Conservation (phyloP, 92 coral and sea anemone genomes). For the Actinostola sp. region DNA sequence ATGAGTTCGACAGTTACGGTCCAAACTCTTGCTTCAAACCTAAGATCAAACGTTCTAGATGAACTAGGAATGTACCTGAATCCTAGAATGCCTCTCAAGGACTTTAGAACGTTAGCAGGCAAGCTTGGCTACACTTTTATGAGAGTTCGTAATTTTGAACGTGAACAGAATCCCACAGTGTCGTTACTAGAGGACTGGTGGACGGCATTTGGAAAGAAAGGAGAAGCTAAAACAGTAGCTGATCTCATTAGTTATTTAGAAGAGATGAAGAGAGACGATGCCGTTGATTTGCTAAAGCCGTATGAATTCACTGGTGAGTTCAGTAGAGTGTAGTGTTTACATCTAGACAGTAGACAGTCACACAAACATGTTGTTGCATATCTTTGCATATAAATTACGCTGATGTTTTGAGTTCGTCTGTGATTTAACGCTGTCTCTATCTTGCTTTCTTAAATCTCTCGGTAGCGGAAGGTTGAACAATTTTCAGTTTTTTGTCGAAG, state of each 20-base stretch:
- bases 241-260: slow-evolving; percentile 58
- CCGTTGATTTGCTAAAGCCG: slow-evolving; percentile 75
- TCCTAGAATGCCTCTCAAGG: slow-evolving; percentile 81
- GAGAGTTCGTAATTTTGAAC: slow-evolving; percentile 70
- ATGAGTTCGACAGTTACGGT: slow-evolving; percentile 32
- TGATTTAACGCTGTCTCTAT: too few relatives aligned
- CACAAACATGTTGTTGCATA: too few relatives aligned
- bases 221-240: slow-evolving; percentile 79
- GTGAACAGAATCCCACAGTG: slow-evolving; percentile 74
- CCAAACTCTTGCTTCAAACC: slow-evolving; percentile 55
- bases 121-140: slow-evolving; percentile 75
- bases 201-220: slow-evolving; percentile 41
- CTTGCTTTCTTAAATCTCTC: too few relatives aligned
- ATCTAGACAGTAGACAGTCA: too few relatives aligned
- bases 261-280: slow-evolving; percentile 92
- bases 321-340: too few relatives aligned
- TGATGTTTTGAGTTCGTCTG: too few relatives aligned
- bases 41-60: slow-evolving; percentile 74
- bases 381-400: too few relatives aligned
- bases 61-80: slow-evolving; percentile 79
- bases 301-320: slow-evolving; percentile 80
- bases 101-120: slow-evolving; percentile 83
- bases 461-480: too few relatives aligned
- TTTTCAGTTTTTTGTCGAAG: too few relatives aligned
- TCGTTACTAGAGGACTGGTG: slow-evolving; percentile 77